These are phyloP conservation scores for Mamestra configurata DNA, from an alignment of 1,140 invertebrate genomes.

Conservation along the genomic window DNA sequence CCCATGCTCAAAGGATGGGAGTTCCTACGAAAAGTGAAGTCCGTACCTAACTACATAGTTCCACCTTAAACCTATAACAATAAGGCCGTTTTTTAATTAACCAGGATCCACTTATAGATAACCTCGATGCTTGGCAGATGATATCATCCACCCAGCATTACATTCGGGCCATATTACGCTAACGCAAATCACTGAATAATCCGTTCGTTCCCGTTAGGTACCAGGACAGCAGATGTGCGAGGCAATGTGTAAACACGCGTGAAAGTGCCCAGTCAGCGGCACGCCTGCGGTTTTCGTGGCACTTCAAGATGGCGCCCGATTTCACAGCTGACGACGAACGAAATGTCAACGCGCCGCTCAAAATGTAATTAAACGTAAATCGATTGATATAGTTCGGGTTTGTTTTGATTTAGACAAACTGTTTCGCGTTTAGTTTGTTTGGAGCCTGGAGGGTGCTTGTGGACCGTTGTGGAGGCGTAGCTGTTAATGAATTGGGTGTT, in stretches of 20 bases:
- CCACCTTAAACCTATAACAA: no score
- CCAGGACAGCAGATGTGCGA: conserved; percentile 43
- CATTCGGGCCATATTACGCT: not conserved
- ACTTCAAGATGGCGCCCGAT: conserved; percentile 59
- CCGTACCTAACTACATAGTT: no score
- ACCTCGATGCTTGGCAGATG: not conserved
- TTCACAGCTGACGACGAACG: conserved; percentile 53
- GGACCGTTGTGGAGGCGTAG: not conserved
- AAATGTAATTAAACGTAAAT: conserved; percentile 46
- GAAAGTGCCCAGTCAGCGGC: conserved; percentile 55
- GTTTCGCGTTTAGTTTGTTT: conserved; percentile 25
- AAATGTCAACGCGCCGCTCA: conserved; percentile 40
- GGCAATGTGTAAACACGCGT: conserved; percentile 54
- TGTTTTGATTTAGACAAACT: conserved; percentile 33
- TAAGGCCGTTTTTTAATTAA: no score
- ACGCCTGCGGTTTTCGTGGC: conserved; percentile 58
- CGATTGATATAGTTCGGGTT: conserved; percentile 30
- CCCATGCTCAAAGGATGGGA: no score
- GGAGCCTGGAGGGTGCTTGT: not conserved
- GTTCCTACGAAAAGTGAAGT: no score
- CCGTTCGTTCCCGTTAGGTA: conserved; percentile 16
- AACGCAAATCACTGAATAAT: conserved; percentile 16
- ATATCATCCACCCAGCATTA: not conserved
- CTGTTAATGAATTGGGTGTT: not conserved
- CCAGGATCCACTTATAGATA: not conserved